Evolutionary conservation across 2,113 vertebrate genomes (phyloP), one percentile per base, ranked within the genome.

Genomic region (Prunella himalayana): DNA sequence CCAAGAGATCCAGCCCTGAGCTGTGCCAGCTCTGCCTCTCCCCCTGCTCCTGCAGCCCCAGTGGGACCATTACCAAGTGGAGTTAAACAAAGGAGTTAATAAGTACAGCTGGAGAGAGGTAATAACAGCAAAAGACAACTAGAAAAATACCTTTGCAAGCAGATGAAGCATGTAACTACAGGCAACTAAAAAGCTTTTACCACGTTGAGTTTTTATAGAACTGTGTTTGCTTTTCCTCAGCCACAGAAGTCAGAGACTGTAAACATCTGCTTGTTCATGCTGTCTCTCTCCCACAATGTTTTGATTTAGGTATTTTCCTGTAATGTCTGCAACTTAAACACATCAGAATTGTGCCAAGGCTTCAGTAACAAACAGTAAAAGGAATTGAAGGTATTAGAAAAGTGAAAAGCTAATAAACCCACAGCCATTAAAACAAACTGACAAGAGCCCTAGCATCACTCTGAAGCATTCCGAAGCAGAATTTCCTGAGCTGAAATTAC

Each of bases 201-300:
- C 87, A 75, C 10, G 2, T 1, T 9, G 60, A 63, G 56, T 31
- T 93, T 90, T 92, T 71, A 93, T 12, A 90, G 80, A 81, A 75
- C 54, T 0, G 4, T 69, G 80, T 78, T 95, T 88, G 84, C 82
- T 94, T 94, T 86, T 65, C 47, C 76, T 88, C 61, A 90, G 13
- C 51, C 86, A 56, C 88, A 83, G n/a, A 90, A 94, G 89, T 71
- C 79, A 72, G 71, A 90, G 85, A 90, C 82, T 59, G 93, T 50
- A 94, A 96, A 97, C 94, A 95, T 93, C 94, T 93, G 92, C 77
- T 96, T 60, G 3, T 72, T 94, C 76, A 78, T 13, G 10, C 92
- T 42, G 61, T 33, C 78, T 90, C 87, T 91, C 93, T 84, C 93
- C 90, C 82, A 96, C 94, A 86, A n/a, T 95, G 90, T 95, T 97